phyloP scores from a whole-genome alignment of 2,888 invertebrate genomes.

The Galeopsomyia nigrocyanea region DNA sequence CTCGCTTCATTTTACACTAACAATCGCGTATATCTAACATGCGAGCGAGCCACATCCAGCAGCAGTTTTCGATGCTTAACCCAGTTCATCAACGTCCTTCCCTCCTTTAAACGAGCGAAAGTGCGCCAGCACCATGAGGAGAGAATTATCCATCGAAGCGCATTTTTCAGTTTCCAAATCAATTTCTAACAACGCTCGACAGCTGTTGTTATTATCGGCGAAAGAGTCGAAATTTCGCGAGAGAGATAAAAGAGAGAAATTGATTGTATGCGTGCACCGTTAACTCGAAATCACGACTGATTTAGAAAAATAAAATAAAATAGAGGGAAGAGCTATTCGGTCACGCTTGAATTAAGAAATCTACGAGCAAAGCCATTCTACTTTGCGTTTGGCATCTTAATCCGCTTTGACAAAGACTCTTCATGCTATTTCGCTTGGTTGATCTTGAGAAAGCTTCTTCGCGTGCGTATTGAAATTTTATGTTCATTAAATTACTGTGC shows the following conservation, averaged over 20 bases:
- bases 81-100: constrained; percentile 12
- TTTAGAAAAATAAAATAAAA: no score
- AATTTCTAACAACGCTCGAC: neutral
- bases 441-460: constrained; percentile 22
- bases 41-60: no score
- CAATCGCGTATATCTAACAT: no score
- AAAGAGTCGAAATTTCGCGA: no score
- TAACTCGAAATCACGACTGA: neutral
- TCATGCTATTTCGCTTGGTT: constrained; percentile 18
- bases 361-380: neutral
- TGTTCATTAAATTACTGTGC: no score
- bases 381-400: constrained; percentile 1
- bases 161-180: neutral
- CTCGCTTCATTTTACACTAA: no score
- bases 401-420: constrained; percentile 5
- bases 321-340: no score
- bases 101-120: constrained; percentile 13
- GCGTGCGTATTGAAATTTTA: no score
- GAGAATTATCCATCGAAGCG: no score
- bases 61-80: constrained; percentile 6
- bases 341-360: neutral
- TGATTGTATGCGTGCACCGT: constrained; percentile 3
- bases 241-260: no score
- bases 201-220: no score
- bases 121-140: neutral